phyloP scores from a whole-genome alignment of 2,888 invertebrate species.

The Nezara viridula region DNA sequence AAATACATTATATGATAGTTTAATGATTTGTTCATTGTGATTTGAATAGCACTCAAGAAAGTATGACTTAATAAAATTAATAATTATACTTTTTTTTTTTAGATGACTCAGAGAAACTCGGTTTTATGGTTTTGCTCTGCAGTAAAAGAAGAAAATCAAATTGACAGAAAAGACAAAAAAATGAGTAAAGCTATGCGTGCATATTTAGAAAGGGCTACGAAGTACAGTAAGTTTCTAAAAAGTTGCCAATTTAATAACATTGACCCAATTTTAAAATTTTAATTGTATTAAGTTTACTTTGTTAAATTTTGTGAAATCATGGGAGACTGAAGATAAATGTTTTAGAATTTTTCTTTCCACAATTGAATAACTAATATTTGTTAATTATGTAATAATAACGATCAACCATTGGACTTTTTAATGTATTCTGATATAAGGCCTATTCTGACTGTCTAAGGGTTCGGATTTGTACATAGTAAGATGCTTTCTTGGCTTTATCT shows the following conservation, averaged over 20 bases:
- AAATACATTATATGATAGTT: too few relatives aligned
- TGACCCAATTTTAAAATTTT: too few relatives aligned
- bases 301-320: not conserved
- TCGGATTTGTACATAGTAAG: too few relatives aligned
- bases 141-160: not conserved
- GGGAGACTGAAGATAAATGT: not conserved
- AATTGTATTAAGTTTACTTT: too few relatives aligned
- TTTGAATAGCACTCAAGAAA: too few relatives aligned
- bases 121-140: not conserved
- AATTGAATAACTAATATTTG: not conserved
- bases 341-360: not conserved
- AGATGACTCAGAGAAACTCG: slow-evolving; percentile 7
- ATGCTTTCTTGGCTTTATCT: too few relatives aligned
- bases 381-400: too few relatives aligned
- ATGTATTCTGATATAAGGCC: too few relatives aligned
- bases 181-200: slow-evolving; percentile 90
- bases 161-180: slow-evolving; percentile 60
- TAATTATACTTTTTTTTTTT: not conserved
- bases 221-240: slow-evolving; percentile 74
- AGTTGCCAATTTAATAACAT: too few relatives aligned
- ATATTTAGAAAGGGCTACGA: slow-evolving; percentile 85
- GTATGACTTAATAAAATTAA: not conserved
- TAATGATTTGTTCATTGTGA: too few relatives aligned
- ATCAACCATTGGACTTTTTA: too few relatives aligned
- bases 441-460: too few relatives aligned